A percentile compares a stretch with the other conserved stretches of the same genome.
phyloP scores from a whole-genome alignment of 2,888 invertebrate species.

The Chloromyia formosa region DNA sequence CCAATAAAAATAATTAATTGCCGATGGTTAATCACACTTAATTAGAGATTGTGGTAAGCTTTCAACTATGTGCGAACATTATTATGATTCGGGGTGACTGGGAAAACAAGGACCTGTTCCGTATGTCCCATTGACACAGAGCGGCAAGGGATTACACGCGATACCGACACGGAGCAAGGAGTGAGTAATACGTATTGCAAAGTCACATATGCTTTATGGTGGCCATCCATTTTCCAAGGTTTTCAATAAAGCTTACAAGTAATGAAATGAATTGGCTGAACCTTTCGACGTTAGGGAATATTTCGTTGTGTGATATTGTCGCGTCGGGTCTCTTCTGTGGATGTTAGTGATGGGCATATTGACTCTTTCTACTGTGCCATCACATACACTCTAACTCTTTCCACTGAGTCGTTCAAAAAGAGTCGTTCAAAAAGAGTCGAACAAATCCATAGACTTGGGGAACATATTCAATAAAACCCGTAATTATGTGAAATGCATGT shows the following conservation, averaged over 20 bases:
- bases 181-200: neutral
- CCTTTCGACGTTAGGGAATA: too few relatives aligned
- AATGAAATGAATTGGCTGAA: slow-evolving; percentile 20
- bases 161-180: neutral
- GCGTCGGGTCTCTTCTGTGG: too few relatives aligned
- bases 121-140: slow-evolving; percentile 31
- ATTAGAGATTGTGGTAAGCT: slow-evolving; percentile 47
- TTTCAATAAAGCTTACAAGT: slow-evolving; percentile 44
- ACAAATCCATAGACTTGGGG: too few relatives aligned
- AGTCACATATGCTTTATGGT: slow-evolving; percentile 36
- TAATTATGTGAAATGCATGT: too few relatives aligned
- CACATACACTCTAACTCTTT: too few relatives aligned
- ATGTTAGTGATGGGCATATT: too few relatives aligned
- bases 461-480: too few relatives aligned
- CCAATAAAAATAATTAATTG: slow-evolving; percentile 49
- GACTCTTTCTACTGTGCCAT: too few relatives aligned
- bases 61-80: slow-evolving; percentile 33
- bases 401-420: too few relatives aligned
- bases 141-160: slow-evolving; percentile 6
- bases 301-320: too few relatives aligned
- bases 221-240: slow-evolving; percentile 42
- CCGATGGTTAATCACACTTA: slow-evolving; percentile 48
- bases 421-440: too few relatives aligned
- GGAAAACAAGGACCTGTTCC: slow-evolving; percentile 26
- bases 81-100: slow-evolving; percentile 8